Evolutionary conservation across 35 echinoderm and acorn worm species (phyloP), one percentile per base, ranked within the genome.

Genomic region (Heliocidaris tuberculata): DNA sequence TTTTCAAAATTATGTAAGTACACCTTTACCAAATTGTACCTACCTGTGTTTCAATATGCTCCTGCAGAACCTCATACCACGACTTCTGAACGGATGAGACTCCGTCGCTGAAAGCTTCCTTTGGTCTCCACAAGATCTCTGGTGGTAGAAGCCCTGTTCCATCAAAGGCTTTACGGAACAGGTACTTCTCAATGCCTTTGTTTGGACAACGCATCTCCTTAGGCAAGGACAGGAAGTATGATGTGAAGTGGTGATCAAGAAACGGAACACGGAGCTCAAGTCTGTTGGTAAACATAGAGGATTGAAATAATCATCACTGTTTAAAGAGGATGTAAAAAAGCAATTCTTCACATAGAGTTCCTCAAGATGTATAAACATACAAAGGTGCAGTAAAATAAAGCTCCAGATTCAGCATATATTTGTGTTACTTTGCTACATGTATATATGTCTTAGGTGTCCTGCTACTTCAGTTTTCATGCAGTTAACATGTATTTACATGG

Each of bases 91-190:
- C 85, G 9, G 98, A 99, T 2, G 98, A 99, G 4, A 99, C 96
- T 21, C 98, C 98, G 91, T 99, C 98, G 86, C 98, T 99, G 86
- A 99, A 99, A 21, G 96, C 98, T 71, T 97, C 98, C 65, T 99
- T 99, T 17, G 98, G 98, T 27, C 98, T 48, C 98, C 98, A 99
- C 86, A 99, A 85, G 61, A 99, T 96, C 59, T 99, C 98, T 6
- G 54, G 19, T 48, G 98, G 98, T 48, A 99, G 32, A 2, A 99
- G 92, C 32, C 92, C 96, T 5, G 94, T 95, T 10, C 65, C 95
- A 49, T 99, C 98, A 86, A 99, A 98, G 21, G 97, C 95, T 85
- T 96, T 97, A 6, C 97, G 94, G 15, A 98, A 60, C 29, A 98
- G 94, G 61, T 96, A 97, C 91, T 98, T 98, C 96, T 98, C 97